Conservation (phyloP, 2,113 vertebrate genomes). For the Hemiprocne comata region DNA sequence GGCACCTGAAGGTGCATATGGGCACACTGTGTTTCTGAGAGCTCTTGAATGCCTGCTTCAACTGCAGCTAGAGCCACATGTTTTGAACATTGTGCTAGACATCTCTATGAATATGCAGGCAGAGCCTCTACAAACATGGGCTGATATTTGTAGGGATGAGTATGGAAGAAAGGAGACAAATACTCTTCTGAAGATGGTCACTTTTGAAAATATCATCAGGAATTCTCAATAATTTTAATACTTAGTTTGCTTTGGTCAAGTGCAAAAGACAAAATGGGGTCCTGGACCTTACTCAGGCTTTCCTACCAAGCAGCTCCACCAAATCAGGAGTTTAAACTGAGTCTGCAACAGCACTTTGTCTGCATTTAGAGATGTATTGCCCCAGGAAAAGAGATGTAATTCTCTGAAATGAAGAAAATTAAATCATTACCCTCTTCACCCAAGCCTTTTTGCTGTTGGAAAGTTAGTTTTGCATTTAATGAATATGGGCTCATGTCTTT, state of each 20-base stretch:
- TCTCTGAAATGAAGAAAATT: constrained; percentile 73
- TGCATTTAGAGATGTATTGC: constrained; percentile 68
- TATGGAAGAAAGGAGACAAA: background rate
- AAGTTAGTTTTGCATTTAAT: constrained; percentile 74
- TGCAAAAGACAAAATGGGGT: background rate
- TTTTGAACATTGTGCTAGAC: fast-evolving
- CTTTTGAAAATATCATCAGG: background rate
- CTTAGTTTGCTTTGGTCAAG: background rate
- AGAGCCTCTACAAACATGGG: background rate
- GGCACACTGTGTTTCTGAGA: background rate
- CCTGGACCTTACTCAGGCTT: background rate
- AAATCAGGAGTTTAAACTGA: constrained; percentile 67
- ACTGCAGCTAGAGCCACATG: background rate
- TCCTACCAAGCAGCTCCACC: constrained; percentile 30
- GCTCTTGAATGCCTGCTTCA: background rate
- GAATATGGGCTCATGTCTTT: constrained; percentile 56
- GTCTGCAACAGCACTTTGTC: constrained; percentile 64
- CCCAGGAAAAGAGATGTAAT: constrained; percentile 67
- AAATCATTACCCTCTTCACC: constrained; percentile 73
- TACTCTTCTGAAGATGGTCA: background rate
- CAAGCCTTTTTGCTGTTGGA: constrained; percentile 58
- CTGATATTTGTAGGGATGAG: background rate
- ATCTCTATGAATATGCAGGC: background rate
- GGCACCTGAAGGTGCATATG: background rate
- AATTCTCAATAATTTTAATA: background rate